These are phyloP conservation scores for Fringilla coelebs DNA, from an alignment of 2,797 vertebrate species.

Conservation along the genomic window DNA sequence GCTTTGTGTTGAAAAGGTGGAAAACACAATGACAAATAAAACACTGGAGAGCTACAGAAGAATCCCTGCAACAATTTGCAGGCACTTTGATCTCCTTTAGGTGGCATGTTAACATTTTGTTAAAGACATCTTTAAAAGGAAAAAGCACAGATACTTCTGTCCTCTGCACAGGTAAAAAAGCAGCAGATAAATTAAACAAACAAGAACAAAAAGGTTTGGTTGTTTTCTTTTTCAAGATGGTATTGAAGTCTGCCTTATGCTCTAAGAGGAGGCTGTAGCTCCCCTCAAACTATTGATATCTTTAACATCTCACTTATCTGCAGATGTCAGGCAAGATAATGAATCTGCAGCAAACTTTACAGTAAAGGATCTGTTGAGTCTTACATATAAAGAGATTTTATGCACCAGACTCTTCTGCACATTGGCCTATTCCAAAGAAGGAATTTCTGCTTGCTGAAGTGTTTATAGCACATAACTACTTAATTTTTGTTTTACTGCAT, in stretches of 20 bases:
- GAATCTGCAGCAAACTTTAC: not conserved
- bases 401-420: not conserved
- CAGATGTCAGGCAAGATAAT: not conserved
- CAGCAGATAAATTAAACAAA: not conserved
- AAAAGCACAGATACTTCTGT: not conserved
- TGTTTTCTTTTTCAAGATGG: not conserved
- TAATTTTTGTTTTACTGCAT: not conserved
- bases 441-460: not conserved
- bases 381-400: not conserved
- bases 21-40: not conserved
- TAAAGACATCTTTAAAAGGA: not conserved
- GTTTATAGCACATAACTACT: not conserved
- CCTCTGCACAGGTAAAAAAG: not conserved
- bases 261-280: not conserved
- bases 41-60: not conserved
- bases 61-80: not conserved
- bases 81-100: conserved; percentile 43
- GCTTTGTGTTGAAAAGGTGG: not conserved
- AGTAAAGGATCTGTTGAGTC: not conserved
- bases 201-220: not conserved
- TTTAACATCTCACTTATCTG: not conserved
- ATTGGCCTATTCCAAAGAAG: not conserved
- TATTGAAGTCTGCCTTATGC: not conserved
- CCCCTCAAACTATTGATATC: not conserved
- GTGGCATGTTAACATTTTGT: conserved; percentile 50